phyloP scores from a whole-genome alignment of 2,888 invertebrate species.

The Drosophila hamatofila region DNA sequence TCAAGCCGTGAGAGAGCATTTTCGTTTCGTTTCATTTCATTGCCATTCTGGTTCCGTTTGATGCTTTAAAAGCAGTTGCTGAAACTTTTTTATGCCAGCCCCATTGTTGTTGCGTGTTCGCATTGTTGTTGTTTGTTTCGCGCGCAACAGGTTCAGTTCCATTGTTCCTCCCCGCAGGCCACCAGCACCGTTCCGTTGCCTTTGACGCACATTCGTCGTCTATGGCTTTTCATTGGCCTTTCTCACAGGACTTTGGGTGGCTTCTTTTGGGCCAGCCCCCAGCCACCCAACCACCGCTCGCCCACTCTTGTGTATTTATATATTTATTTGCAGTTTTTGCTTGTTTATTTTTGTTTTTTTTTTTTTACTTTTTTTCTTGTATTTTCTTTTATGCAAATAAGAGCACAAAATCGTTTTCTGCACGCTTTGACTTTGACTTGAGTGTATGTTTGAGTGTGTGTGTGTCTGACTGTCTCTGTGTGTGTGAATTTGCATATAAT shows the following conservation, averaged over 20 bases:
- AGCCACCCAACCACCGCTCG: conserved; percentile 6
- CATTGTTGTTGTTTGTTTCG: conserved; percentile 60
- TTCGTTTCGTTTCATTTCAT: conserved; percentile 21
- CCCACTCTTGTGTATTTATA: conserved; percentile 37
- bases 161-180: conserved; percentile 13
- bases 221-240: conserved; percentile 40
- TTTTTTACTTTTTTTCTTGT: conserved; percentile 7
- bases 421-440: conserved; percentile 70
- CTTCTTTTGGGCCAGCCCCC: conserved; percentile 29
- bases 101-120: conserved; percentile 41
- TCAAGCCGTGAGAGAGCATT: neutral
- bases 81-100: conserved; percentile 48
- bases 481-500: conserved; percentile 79
- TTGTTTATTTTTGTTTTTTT: conserved; percentile 32
- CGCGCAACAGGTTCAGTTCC: conserved; percentile 71
- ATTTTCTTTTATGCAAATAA: conserved; percentile 64
- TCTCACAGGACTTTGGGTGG: conserved; percentile 27
- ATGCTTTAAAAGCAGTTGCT: conserved; percentile 51
- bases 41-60: conserved; percentile 17
- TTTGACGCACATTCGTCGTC: conserved; percentile 44
- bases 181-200: conserved; percentile 22
- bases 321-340: conserved; percentile 64
- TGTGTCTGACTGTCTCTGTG: conserved; percentile 20
- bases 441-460: conserved; percentile 13
- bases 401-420: conserved; percentile 62